Evolutionary conservation across 2,797 vertebrate species (phyloP).

Genomic region (Phrynocephalus vlangalii): DNA sequence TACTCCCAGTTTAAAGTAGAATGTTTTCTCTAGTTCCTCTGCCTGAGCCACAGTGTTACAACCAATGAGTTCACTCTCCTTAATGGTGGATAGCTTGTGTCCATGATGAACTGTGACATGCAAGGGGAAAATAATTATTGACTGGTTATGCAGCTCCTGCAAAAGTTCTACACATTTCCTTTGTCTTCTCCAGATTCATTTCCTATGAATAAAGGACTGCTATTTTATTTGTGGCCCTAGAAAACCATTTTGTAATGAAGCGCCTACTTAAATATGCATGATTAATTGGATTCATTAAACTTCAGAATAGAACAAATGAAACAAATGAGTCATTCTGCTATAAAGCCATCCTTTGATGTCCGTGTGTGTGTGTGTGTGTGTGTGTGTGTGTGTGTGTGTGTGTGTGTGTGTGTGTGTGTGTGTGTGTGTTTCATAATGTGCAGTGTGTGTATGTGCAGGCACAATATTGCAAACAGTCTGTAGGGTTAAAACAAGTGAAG

Average conservation of each 20-base stretch:
- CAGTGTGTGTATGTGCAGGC: not conserved
- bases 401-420: not conserved
- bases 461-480: not conserved
- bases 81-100: not conserved
- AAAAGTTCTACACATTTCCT: constrained; percentile 1
- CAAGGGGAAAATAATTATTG: not conserved
- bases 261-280: constrained; percentile 55
- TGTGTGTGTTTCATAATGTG: constrained; percentile 42
- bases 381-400: not conserved
- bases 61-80: not conserved
- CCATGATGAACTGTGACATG: not conserved
- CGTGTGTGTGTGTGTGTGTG: constrained; percentile 1
- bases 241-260: constrained; percentile 43
- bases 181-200: not conserved
- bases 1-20: not conserved
- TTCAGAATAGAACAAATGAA: constrained; percentile 63
- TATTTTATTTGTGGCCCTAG: constrained; percentile 45
- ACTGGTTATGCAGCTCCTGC: not conserved
- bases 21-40: not conserved
- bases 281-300: constrained; percentile 67
- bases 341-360: constrained; percentile 36
- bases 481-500: not conserved
- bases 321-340: constrained; percentile 60
- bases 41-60: not conserved
- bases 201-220: constrained; percentile 43